Percentiles rank a stretch among this genome's conserved stretches.
These are phyloP conservation scores for Rhinolophus sinicus DNA, from an alignment of 2,113 vertebrate species.

Conservation along the genomic window DNA sequence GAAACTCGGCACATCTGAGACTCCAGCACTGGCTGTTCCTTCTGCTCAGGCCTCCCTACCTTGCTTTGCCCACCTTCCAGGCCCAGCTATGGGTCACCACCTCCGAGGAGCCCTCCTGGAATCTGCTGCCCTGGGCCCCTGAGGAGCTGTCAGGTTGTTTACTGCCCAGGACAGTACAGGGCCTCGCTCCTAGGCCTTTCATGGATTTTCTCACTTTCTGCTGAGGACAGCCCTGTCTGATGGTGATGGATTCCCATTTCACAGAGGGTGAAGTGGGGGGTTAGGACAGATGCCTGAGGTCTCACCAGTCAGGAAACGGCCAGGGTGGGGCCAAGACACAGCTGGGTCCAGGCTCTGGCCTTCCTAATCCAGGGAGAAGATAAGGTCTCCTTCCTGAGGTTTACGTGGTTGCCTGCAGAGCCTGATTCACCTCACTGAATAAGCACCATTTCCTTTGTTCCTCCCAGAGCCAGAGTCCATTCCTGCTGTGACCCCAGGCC, in stretches of 20 bases:
- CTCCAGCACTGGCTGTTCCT: neutral
- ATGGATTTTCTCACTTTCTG: neutral
- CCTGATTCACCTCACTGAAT: neutral
- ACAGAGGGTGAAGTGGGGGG: neutral
- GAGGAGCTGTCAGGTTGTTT: too few relatives aligned
- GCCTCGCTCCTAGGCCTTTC: too few relatives aligned
- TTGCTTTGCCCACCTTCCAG: neutral
- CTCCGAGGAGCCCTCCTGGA: neutral
- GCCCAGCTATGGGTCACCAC: neutral
- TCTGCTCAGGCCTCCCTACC: neutral
- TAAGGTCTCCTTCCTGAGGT: rapidly evolving
- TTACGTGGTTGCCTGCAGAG: too few relatives aligned
- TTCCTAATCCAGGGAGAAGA: neutral
- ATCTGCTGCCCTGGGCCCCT: rapidly evolving
- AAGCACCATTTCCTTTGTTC: neutral
- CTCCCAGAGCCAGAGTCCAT: neutral
- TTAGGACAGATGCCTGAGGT: neutral
- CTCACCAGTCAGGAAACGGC: neutral
- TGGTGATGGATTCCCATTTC: neutral
- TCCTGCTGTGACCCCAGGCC: neutral
- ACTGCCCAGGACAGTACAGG: neutral
- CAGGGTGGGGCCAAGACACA: neutral
- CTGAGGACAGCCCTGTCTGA: rapidly evolving
- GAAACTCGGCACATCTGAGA: neutral
- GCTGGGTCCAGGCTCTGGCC: neutral